Evolutionary conservation across 1,140 invertebrate species (phyloP), one percentile per base, ranked within the genome.

Genomic region (Pissodes strobi): DNA sequence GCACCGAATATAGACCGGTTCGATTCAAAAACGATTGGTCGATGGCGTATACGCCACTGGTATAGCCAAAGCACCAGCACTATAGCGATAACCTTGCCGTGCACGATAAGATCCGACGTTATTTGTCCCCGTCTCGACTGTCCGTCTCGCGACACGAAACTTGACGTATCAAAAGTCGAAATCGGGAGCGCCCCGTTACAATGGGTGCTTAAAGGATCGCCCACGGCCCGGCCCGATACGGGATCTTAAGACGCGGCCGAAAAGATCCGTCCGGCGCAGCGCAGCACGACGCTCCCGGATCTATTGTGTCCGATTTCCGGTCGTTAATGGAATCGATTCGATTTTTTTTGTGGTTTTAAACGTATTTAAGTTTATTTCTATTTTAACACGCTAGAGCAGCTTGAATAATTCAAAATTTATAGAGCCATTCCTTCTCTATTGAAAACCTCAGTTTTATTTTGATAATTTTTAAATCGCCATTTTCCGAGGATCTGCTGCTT

Each of bases 201-300:
- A 55, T 55, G 52, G 52, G 52, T 55, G 52, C 52, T 55, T 55
- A 55, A 49, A 22, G 34, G 52, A 37, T 55, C 52, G 52, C 52
- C 52, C 34, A 55, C 34, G 52, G 52, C 37, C 37, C 22, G 6
- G 8, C 34, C 34, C 30, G 52, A 55, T 55, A 55, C 17, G 34
- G 21, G 21, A 9, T 38, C 15, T 12, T 37, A 39, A 55, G 52
- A 55, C 19, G 34, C 17, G n/a, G n/a, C n/a, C 17, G n/a, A 37
- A 55, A 19, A 21, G 18, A 22, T 23, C 45, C 46, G 17, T 39
- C 30, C 17, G 34, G n/a, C 52, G 13, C 52, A 55, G 52, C 37
- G 18, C 18, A n/a, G n/a, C n/a, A n/a, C n/a, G 34, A 39, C 52
- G 22, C 52, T 55, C 52, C 34, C 52, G 17, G 34, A 55, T 39